A percentile compares a stretch with the other conserved stretches of the same genome.
These are phyloP conservation scores for Thumatha senex DNA, from an alignment of 2,888 invertebrate species.

Conservation along the genomic window DNA sequence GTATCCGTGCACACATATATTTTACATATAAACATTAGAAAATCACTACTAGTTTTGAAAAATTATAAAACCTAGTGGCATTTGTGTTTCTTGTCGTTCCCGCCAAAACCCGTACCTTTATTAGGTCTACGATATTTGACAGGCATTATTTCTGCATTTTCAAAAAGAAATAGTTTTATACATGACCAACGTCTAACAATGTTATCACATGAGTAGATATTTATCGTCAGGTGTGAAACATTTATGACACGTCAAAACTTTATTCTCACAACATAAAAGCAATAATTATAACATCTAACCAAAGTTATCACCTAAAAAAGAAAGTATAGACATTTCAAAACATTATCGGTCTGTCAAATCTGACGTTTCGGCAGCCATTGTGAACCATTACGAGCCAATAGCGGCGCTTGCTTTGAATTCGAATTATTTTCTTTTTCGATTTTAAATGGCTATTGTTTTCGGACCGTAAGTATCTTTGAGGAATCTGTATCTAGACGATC, in stretches of 20 bases:
- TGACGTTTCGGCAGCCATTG: constrained; percentile 71
- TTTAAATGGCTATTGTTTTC: constrained; percentile 57
- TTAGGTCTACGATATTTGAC: too few relatives aligned
- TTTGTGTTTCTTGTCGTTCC: too few relatives aligned
- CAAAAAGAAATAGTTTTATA: background rate
- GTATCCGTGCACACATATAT: too few relatives aligned
- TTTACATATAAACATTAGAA: too few relatives aligned
- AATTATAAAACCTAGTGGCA: too few relatives aligned
- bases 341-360: constrained; percentile 70
- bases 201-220: constrained; percentile 2
- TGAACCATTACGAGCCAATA: constrained; percentile 57
- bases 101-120: too few relatives aligned
- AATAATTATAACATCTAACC: constrained; percentile 36
- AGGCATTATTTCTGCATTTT: background rate
- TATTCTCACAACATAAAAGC: constrained; percentile 14
- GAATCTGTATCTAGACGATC: constrained; percentile 23
- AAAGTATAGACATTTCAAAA: constrained; percentile 36
- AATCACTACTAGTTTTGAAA: too few relatives aligned
- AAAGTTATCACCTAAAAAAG: constrained; percentile 37
- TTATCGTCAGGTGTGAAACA: constrained; percentile 8
- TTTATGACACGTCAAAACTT: constrained; percentile 14
- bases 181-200: background rate
- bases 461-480: constrained; percentile 34
- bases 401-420: constrained; percentile 60
- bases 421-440: constrained; percentile 64